Base-by-base conservation (phyloP, 2,888 invertebrate species). In the Villa cingulata region DNA sequence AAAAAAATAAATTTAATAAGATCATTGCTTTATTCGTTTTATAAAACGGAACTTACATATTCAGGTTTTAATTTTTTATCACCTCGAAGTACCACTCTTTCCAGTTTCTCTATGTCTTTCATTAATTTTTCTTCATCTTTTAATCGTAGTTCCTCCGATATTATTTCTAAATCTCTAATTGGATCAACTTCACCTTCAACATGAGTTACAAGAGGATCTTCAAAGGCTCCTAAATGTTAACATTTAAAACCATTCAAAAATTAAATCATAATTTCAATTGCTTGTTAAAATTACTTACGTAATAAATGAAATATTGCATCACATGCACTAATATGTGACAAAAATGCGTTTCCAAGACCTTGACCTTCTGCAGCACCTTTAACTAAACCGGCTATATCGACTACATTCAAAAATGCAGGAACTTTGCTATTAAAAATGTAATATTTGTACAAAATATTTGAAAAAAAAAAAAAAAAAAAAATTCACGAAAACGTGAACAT, bases 131-230 rank as follows among this genome's bases (percentile, higher is more conserved):
- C 96, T 58, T 89, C 81, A 60, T 96, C 97, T 66, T 98, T 98
- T 40, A 96, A 74, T 42, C 96, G 77, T 47, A 99, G 71, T 66
- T 99, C 98, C 63, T 97, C 94, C 53, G 80, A 80, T 61, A 99
- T 98, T 46, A 97, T 97, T 60, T 92, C 94, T 62, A 98, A 73
- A 72, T 99, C 98, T 47, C 98, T 77, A 1, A 95, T 83, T 0
- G 98, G 98, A 68, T 99, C 85, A 3, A 99, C 95, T 52, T 98
- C 97, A 1, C 98, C 98, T 68, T 99, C 98, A 1, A 98, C 85
- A 65, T 99, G 98, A 43, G 90, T 94, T 0, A 99, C 95, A 61
- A 96, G 95, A 48, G 92, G 90, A 62, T 96, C 95, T 54, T 96
- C 96, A 66, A 98, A 98, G 10, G 91, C 94, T 62, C 92, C 92